phyloP scores from a whole-genome alignment of 2,797 vertebrate species.

The Coracias cyanogaster region DNA sequence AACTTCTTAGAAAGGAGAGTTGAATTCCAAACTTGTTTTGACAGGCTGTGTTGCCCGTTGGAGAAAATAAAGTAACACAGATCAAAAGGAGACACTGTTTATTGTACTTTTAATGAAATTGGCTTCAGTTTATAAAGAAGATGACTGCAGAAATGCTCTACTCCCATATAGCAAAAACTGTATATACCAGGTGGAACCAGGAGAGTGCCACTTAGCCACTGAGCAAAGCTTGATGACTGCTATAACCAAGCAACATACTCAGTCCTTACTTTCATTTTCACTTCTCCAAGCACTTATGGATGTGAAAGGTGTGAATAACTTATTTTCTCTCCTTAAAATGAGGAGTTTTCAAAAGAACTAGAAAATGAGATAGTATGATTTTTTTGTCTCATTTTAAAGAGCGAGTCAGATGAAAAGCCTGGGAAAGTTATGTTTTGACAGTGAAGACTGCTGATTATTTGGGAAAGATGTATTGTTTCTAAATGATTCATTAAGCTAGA shows the following conservation, averaged over 20 bases:
- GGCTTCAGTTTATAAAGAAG: background rate
- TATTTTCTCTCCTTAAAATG: background rate
- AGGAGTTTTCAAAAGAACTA: background rate
- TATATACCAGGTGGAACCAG: background rate
- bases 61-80: background rate
- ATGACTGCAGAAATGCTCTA: background rate
- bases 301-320: background rate
- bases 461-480: conserved; percentile 21
- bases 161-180: background rate
- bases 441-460: conserved; percentile 34
- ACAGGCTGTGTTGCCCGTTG: background rate
- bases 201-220: background rate
- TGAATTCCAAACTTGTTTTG: background rate
- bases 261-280: background rate
- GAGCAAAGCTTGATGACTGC: background rate
- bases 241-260: background rate
- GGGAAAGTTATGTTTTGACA: conserved; percentile 45
- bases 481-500: conserved; percentile 46
- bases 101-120: background rate
- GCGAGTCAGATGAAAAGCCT: background rate
- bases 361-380: background rate
- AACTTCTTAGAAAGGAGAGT: background rate
- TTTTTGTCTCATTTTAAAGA: conserved; percentile 15
- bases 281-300: background rate
- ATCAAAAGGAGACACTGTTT: background rate